A percentile compares a stretch with the other conserved stretches of the same genome.
Evolutionary conservation across 37 sponge, comb jelly and placozoan genomes (phyloP).

Genomic region (Corticium candelabrum): DNA sequence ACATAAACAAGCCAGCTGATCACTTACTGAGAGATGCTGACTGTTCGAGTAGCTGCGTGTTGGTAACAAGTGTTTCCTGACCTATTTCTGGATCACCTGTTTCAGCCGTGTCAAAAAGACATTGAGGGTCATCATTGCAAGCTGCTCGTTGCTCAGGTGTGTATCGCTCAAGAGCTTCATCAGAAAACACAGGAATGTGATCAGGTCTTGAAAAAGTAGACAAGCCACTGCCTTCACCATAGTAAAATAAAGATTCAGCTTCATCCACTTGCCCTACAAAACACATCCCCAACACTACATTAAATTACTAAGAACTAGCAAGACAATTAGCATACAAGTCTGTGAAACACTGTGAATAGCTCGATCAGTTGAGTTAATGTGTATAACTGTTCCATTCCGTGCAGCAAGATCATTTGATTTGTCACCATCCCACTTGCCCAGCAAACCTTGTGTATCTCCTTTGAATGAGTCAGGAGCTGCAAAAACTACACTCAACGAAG

Average conservation of each 20-base stretch:
- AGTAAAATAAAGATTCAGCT: slow-evolving; percentile 36
- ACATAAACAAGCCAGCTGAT: no score
- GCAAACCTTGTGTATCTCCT: slow-evolving; percentile 44
- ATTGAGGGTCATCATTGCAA: slow-evolving; percentile 26
- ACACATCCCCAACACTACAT: background rate
- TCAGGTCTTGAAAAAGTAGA: slow-evolving; percentile 28
- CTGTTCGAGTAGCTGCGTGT: background rate
- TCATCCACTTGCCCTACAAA: slow-evolving; percentile 43
- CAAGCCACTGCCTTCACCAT: slow-evolving; percentile 9
- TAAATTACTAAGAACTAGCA: background rate
- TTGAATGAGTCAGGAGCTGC: slow-evolving; percentile 20
- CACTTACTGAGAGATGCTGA: slow-evolving; percentile 2
- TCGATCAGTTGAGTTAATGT: slow-evolving; percentile 25
- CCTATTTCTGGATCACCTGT: slow-evolving; percentile 35
- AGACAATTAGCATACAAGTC: slow-evolving; percentile 1
- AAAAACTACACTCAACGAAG: slow-evolving; percentile 9
- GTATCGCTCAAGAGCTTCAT: slow-evolving; percentile 23
- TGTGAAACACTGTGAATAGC: slow-evolving; percentile 26
- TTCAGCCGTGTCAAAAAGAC: slow-evolving; percentile 46
- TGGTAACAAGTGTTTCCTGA: slow-evolving; percentile 11
- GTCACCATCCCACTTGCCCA: slow-evolving; percentile 62
- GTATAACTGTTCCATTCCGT: slow-evolving; percentile 40
- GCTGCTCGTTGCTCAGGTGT: background rate
- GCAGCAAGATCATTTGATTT: slow-evolving; percentile 36
- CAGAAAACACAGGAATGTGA: slow-evolving; percentile 38